A percentile compares a stretch with the other conserved stretches of the same genome.
These are phyloP conservation scores for Orbicella faveolata DNA, from an alignment of 64 coral and sea anemone genomes.

Conservation along the genomic window DNA sequence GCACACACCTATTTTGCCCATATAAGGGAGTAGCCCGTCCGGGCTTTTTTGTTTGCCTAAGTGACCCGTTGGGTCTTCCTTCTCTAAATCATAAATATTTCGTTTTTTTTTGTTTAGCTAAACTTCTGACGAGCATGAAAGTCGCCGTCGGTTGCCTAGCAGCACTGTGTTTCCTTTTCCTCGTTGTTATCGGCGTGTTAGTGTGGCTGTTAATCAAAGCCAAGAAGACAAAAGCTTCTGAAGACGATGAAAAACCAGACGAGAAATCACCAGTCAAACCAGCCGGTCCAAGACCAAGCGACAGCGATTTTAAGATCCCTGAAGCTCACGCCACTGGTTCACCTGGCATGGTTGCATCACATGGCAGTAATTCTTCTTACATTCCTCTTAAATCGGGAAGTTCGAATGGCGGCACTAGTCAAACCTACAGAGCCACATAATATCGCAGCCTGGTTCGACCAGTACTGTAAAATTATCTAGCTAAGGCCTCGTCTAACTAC, in stretches of 20 bases:
- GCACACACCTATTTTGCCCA: too few relatives aligned
- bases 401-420: conserved; percentile 2
- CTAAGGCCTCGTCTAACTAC: too few relatives aligned
- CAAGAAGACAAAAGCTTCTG: background rate
- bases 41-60: background rate
- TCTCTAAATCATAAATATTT: background rate
- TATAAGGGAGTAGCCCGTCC: too few relatives aligned
- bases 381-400: background rate
- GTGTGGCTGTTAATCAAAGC: conserved; percentile 16
- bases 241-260: background rate
- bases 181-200: background rate
- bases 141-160: conserved; percentile 15
- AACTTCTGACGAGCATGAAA: background rate
- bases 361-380: background rate
- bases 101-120: background rate
- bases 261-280: conserved; percentile 16
- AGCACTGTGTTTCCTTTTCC: background rate
- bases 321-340: conserved; percentile 6
- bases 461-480: too few relatives aligned
- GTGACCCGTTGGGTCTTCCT: background rate
- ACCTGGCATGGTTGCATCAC: too few relatives aligned
- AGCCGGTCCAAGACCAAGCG: conserved; percentile 20
- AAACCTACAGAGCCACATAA: background rate
- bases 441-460: too few relatives aligned
- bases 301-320: conserved; percentile 19